Evolutionary conservation across 2,888 invertebrate genomes (phyloP).

Genomic region (Lepas anatifera): DNA sequence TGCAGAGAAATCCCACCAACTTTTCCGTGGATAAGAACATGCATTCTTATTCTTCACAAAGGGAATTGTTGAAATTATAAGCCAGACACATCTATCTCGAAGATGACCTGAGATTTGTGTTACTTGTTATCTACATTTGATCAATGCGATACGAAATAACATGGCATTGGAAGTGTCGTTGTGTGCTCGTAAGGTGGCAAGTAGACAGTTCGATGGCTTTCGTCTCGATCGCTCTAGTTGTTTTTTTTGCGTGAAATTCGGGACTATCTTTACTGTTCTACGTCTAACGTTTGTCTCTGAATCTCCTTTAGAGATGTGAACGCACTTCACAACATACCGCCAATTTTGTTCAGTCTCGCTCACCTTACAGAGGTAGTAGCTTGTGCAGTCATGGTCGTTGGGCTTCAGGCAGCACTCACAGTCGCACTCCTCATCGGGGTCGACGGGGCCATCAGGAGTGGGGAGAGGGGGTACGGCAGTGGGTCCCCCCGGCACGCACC

Average conservation of each 20-base stretch:
- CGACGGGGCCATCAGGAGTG: background rate
- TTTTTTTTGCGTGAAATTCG: no score
- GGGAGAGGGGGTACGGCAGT: background rate
- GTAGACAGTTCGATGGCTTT: no score
- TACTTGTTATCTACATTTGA: no score
- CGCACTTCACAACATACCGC: no score
- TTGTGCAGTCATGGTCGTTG: conserved; percentile 22
- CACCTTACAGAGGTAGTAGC: conserved; percentile 22
- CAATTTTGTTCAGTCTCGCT: no score
- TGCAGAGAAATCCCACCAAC: background rate
- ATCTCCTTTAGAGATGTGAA: no score
- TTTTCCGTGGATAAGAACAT: background rate
- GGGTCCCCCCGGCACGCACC: conserved; percentile 15
- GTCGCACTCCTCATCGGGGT: conserved; percentile 18
- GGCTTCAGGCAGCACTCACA: conserved; percentile 22
- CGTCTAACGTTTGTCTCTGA: no score
- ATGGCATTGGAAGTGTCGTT: no score
- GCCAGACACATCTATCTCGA: background rate
- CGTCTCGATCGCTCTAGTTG: no score
- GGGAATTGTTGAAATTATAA: background rate
- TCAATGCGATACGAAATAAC: no score
- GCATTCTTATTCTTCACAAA: background rate
- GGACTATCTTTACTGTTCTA: no score
- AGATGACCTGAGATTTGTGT: background rate
- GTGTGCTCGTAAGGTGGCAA: no score